Evolutionary conservation across 2,888 invertebrate species (phyloP).

Genomic region (Psylliodes chrysocephalus): DNA sequence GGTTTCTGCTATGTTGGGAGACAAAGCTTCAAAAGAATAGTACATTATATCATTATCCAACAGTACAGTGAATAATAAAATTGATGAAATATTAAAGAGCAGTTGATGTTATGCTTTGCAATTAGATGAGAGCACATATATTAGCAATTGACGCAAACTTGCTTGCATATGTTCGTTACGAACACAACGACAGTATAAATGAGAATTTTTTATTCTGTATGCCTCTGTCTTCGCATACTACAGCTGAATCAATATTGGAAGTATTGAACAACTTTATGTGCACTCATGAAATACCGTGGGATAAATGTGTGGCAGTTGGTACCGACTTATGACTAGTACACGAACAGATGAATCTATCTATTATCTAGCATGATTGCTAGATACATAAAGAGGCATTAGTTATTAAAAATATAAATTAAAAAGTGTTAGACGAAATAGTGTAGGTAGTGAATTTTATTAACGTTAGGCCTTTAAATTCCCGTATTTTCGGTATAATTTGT

Average conservation of each 20-base stretch:
- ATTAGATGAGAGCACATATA: constrained; percentile 45
- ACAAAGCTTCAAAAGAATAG: constrained; percentile 39
- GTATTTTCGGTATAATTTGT: no score
- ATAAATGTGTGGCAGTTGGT: no score
- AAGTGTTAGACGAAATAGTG: no score
- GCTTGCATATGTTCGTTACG: constrained; percentile 19
- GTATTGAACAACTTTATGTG: no score
- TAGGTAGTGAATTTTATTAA: no score
- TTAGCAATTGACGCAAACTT: constrained; percentile 37
- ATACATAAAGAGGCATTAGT: no score
- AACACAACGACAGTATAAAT: constrained; percentile 18
- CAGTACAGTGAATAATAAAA: constrained; percentile 35
- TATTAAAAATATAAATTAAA: no score
- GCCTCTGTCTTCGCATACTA: constrained; percentile 34
- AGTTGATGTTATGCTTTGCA: constrained; percentile 43
- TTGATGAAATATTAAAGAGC: constrained; percentile 32
- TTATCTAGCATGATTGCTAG: no score
- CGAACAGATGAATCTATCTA: no score
- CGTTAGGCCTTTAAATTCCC: no score
- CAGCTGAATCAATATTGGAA: constrained; percentile 37
- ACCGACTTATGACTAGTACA: no score
- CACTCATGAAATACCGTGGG: no score
- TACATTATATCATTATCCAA: constrained; percentile 31
- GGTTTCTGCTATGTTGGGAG: constrained; percentile 31
- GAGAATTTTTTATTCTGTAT: constrained; percentile 36